A percentile compares a stretch with the other conserved stretches of the same genome.
phyloP scores from a whole-genome alignment of 64 coral and sea anemone genomes.

The Cladopsammia gracilis region DNA sequence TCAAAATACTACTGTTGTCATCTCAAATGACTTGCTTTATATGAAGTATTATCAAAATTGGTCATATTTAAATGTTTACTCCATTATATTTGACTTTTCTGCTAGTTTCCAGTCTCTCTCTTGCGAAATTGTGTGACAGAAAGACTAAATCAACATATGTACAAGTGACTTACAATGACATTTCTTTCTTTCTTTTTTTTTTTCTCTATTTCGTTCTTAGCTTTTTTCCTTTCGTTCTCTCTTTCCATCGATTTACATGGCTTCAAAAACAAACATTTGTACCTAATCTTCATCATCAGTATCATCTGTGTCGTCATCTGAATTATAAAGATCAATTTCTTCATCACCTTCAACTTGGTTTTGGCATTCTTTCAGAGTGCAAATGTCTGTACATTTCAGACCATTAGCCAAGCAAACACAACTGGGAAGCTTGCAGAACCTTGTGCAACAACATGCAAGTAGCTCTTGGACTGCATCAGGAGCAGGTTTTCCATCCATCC shows the following conservation, averaged over 20 bases:
- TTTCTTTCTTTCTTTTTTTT: constrained; percentile 30
- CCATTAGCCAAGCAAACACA: constrained; percentile 71
- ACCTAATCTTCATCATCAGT: not conserved
- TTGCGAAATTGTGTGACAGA: too few species aligned
- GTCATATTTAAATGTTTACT: too few species aligned
- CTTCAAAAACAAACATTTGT: constrained; percentile 3
- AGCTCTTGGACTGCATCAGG: not conserved
- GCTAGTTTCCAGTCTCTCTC: too few species aligned
- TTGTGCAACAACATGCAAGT: constrained; percentile 33
- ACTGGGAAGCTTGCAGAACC: constrained; percentile 47
- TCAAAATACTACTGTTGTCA: too few species aligned
- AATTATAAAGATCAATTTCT: constrained; percentile 6
- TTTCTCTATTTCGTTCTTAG: constrained; percentile 7
- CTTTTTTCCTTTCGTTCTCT: not conserved
- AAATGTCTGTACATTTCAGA: constrained; percentile 72
- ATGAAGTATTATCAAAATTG: too few species aligned
- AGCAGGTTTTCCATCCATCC: constrained; percentile 12
- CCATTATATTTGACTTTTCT: too few species aligned
- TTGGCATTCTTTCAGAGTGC: constrained; percentile 47
- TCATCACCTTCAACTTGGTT: constrained; percentile 32
- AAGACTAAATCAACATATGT: constrained; percentile 50
- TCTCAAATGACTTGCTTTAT: too few species aligned
- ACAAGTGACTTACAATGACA: constrained; percentile 45
- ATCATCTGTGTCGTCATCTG: too few species aligned
- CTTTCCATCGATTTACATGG: not conserved